Conservation (phyloP, 2,113 vertebrate genomes). For the human (Homo sapiens) region GRCh38 chr12:82950001-82950500, state of each 20-base stretch:
- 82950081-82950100: not conserved
- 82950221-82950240: not conserved
- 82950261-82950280: not conserved
- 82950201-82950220: not conserved
- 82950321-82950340: not conserved
- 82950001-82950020: not conserved
- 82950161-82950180: not conserved
- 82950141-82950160: not conserved
- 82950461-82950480: not conserved
- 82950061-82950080: not conserved
- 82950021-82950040: not conserved
- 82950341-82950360: not conserved
- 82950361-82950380: constrained; percentile 14
- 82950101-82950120: not conserved
- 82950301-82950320: not conserved
- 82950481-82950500: not conserved
- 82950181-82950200: not conserved
- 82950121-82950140: not conserved
- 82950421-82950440: constrained; percentile 1
- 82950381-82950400: constrained; percentile 25
- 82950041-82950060: not conserved
- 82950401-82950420: not conserved
- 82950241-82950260: not conserved
- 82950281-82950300: not conserved
- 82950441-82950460: not conserved